A percentile compares a stretch with the other conserved stretches of the same genome.
Evolutionary conservation across 1,140 invertebrate species (phyloP).

Genomic region (Notospermus geniculatus): DNA sequence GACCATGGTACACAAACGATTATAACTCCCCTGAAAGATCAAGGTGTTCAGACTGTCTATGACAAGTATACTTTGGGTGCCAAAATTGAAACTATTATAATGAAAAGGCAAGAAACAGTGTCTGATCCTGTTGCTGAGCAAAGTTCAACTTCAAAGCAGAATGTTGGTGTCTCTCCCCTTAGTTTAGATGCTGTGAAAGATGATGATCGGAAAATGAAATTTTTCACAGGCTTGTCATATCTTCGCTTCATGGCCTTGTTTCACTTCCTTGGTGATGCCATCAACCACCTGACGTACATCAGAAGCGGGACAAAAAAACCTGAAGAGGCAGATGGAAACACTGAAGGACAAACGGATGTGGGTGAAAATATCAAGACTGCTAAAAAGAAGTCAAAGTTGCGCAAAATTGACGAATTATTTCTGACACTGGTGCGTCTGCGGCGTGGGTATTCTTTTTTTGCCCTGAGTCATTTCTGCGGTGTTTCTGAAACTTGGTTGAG

Average conservation of each 20-base stretch:
- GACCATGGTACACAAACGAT: no score
- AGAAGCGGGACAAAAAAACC: background rate
- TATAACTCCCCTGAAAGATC: no score
- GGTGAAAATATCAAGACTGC: no score
- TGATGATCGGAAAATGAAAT: background rate
- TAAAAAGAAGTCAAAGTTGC: no score
- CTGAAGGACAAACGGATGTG: no score
- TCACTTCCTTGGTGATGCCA: background rate
- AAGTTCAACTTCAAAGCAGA: background rate
- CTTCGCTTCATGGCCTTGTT: background rate
- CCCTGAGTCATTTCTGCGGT: background rate
- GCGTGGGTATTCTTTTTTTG: background rate
- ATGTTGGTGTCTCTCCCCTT: background rate
- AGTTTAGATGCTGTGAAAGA: background rate
- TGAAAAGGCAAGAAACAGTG: background rate
- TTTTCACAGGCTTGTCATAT: background rate
- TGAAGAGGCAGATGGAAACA: background rate
- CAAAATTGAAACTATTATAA: background rate
- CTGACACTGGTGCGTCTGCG: background rate
- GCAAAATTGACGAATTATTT: slow-evolving; percentile 1
- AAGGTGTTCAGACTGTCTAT: slow-evolving; percentile 3
- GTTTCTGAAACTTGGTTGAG: background rate
- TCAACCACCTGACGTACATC: background rate
- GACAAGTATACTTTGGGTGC: background rate
- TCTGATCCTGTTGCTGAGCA: background rate